These are phyloP conservation scores for Scortum barcoo DNA, from an alignment of 2,113 vertebrate genomes.

Conservation along the genomic window DNA sequence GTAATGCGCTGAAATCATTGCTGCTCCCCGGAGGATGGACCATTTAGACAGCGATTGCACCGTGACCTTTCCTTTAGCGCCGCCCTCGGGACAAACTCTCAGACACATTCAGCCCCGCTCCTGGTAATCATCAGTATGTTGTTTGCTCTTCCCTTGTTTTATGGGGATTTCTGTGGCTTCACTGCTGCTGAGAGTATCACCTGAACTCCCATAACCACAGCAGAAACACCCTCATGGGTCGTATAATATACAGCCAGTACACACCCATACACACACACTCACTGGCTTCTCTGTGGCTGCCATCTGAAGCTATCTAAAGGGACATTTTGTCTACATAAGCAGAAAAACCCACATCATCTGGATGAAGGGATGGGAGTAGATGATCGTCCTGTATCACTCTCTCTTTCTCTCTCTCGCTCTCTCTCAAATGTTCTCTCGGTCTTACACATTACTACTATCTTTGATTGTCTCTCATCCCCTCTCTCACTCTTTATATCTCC, in stretches of 20 bases:
- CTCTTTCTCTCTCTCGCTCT: background rate
- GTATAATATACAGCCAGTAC: background rate
- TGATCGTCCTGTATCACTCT: constrained; percentile 10
- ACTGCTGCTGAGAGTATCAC: constrained; percentile 44
- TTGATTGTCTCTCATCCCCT: constrained; percentile 14
- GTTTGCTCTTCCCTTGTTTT: constrained; percentile 39
- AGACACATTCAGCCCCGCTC: background rate
- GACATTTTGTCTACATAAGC: constrained; percentile 55
- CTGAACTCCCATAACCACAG: constrained; percentile 46
- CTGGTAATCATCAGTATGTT: constrained; percentile 6
- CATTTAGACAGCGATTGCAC: background rate
- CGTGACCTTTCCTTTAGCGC: background rate
- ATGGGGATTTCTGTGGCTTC: constrained; percentile 45
- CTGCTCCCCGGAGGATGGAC: constrained; percentile 5
- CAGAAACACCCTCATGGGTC: constrained; percentile 46
- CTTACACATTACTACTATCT: background rate
- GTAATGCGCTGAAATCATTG: background rate
- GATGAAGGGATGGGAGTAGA: constrained; percentile 52
- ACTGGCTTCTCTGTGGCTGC: constrained; percentile 21
- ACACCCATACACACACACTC: constrained; percentile 26
- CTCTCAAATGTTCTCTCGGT: background rate
- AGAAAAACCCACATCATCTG: constrained; percentile 52
- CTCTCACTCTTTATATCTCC: constrained; percentile 8
- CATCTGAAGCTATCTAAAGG: constrained; percentile 47
- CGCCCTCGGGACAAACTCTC: background rate